Evolutionary conservation across 2,888 invertebrate species (phyloP).

Genomic region (Nymphalis polychloros): DNA sequence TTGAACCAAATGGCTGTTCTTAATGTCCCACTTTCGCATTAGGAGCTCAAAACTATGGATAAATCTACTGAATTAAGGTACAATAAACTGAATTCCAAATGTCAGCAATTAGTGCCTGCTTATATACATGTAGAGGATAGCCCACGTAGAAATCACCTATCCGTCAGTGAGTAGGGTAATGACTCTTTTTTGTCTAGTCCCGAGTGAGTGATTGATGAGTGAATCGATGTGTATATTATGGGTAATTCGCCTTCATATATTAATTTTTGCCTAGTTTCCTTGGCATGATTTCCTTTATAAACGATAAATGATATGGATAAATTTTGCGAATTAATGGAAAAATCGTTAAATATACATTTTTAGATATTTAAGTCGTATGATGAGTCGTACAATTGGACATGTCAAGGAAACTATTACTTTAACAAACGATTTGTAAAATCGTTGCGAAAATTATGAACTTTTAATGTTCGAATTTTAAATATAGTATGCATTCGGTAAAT

Average conservation of each 20-base stretch:
- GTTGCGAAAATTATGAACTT: no score
- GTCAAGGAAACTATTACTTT: no score
- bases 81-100: conserved; percentile 23
- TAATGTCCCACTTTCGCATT: conserved; percentile 7
- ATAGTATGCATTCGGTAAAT: neutral
- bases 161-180: conserved; percentile 5
- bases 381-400: no score
- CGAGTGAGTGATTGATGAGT: neutral
- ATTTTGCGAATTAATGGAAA: no score
- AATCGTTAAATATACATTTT: no score
- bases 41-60: conserved; percentile 19
- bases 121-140: conserved; percentile 14
- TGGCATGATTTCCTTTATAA: neutral
- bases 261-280: neutral
- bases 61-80: neutral
- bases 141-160: neutral
- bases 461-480: no score
- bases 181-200: conserved; percentile 3
- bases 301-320: no score
- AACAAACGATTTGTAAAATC: no score
- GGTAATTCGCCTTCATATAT: conserved; percentile 4
- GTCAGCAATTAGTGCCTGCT: conserved; percentile 48
- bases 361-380: no score
- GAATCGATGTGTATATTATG: neutral
- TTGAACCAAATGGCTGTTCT: neutral